Evolutionary conservation across 2,113 vertebrate species (phyloP), one percentile per base, ranked within the genome.

Genomic region (Epinephelus cyanopodus): DNA sequence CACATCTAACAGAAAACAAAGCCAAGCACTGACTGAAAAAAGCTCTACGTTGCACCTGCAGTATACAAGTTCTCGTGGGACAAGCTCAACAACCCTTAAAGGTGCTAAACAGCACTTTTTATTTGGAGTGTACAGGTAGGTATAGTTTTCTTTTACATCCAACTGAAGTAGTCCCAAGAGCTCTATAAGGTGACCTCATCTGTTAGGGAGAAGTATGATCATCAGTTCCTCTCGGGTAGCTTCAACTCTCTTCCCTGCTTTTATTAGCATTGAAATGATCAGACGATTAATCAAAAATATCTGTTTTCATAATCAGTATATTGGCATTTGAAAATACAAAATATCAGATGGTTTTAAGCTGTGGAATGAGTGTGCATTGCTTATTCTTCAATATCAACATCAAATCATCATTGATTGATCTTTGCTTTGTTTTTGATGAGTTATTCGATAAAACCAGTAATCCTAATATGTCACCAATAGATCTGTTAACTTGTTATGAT

Each of bases 91-190:
- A 73, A 61, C 61, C 78, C 60, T 74, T 84, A 81, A 81, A 81
- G 77, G 56, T 76, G 74, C 81, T 82, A 68, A 87, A 73, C 76
- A 84, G 88, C 82, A 87, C 71, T 82, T 82, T 79, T 73, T 80
- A 84, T 84, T 87, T 77, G 62, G 19, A 75, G 81, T 67, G 57
- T 14, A 85, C 66, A 77, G 37, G 81, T 79, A 78, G 67, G 33
- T 75, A 3, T 29, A n/a, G 25, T 33, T 77, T n/a, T 75, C 37
- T 85, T 27, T 63, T 71, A 73, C 48, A 74, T 78, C 60, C 74
- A 84, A 37, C 56, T 78, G 75, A 79, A 50, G 60, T 15, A 50
- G 21, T 80, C 81, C 66, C 65, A 45, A 11, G 70, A 52, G 81
- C 71, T 13, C 27, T 60, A 12, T 54, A 72, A 77, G 76, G 69